phyloP scores from a whole-genome alignment of 2,797 vertebrate species.

The Masticophis lateralis region DNA sequence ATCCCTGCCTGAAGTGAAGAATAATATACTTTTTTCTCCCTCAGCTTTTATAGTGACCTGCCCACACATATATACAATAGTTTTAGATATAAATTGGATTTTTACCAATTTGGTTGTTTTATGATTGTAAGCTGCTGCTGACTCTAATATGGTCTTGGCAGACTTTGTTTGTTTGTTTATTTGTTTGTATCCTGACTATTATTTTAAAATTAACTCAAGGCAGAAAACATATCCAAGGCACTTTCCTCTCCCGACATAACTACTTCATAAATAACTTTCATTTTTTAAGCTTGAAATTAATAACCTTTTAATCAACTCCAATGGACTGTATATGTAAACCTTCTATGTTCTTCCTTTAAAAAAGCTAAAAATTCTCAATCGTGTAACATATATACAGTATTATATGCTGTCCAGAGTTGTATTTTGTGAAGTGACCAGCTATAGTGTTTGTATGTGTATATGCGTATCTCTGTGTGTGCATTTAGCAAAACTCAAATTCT shows the following conservation, averaged over 20 bases:
- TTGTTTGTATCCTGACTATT: neutral
- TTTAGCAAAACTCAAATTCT: slow-evolving; percentile 6
- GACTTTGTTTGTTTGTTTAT: neutral
- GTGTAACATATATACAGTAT: slow-evolving; percentile 7
- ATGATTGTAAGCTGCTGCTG: slow-evolving; percentile 12
- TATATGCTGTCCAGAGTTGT: too few relatives aligned
- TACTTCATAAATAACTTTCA: slow-evolving; percentile 1
- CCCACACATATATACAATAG: neutral
- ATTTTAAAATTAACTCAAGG: neutral
- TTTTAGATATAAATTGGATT: slow-evolving; percentile 14
- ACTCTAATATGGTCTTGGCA: slow-evolving; percentile 21
- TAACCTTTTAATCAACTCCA: slow-evolving; percentile 13
- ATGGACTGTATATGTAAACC: neutral
- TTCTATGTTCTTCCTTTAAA: slow-evolving; percentile 4
- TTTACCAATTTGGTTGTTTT: neutral
- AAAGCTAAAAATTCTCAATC: neutral
- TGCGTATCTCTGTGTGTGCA: too few relatives aligned
- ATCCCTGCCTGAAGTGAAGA: neutral
- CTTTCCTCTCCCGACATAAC: neutral
- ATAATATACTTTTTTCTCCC: neutral
- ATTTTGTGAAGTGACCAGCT: too few relatives aligned
- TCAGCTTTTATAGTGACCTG: neutral
- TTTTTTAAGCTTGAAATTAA: neutral
- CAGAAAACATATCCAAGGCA: neutral
- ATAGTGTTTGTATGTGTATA: too few relatives aligned